Percentiles rank a stretch among this genome's conserved stretches.
Evolutionary conservation across 2,797 vertebrate species (phyloP).

Genomic region (Parauchenoglanis ngamensis): DNA sequence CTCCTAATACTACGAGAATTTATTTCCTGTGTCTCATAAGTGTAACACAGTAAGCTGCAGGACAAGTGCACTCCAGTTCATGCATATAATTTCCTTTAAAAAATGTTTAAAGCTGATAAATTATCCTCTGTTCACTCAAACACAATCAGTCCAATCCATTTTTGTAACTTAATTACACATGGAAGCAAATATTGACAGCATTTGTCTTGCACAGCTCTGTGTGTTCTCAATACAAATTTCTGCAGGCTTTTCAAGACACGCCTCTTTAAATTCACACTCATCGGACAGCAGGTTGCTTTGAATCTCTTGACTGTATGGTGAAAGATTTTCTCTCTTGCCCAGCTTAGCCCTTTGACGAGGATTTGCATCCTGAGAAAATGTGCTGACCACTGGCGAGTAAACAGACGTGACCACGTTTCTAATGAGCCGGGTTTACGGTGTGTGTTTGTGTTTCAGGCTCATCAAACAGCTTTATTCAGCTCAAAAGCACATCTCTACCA

Average conservation of each 20-base stretch:
- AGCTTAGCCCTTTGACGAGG: constrained; percentile 42
- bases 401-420: constrained; percentile 59
- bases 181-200: constrained; percentile 51
- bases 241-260: not conserved
- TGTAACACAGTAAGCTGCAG: constrained; percentile 37
- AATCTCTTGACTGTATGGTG: constrained; percentile 45
- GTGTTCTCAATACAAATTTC: constrained; percentile 29
- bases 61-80: constrained; percentile 48
- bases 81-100: constrained; percentile 48
- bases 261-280: constrained; percentile 30
- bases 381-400: constrained; percentile 58
- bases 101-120: constrained; percentile 51
- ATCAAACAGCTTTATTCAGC: not conserved
- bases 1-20: constrained; percentile 47
- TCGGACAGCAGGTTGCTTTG: constrained; percentile 30
- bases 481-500: not conserved
- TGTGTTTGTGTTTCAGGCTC: not conserved
- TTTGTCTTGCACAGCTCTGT: constrained; percentile 45
- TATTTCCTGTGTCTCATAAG: constrained; percentile 44
- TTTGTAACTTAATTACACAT: constrained; percentile 49
- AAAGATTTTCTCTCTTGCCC: constrained; percentile 49
- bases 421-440: constrained; percentile 49
- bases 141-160: constrained; percentile 28
- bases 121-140: constrained; percentile 14
- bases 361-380: constrained; percentile 61